These are phyloP conservation scores for Uria lomvia DNA, from an alignment of 2,113 vertebrate genomes.

Conservation along the genomic window DNA sequence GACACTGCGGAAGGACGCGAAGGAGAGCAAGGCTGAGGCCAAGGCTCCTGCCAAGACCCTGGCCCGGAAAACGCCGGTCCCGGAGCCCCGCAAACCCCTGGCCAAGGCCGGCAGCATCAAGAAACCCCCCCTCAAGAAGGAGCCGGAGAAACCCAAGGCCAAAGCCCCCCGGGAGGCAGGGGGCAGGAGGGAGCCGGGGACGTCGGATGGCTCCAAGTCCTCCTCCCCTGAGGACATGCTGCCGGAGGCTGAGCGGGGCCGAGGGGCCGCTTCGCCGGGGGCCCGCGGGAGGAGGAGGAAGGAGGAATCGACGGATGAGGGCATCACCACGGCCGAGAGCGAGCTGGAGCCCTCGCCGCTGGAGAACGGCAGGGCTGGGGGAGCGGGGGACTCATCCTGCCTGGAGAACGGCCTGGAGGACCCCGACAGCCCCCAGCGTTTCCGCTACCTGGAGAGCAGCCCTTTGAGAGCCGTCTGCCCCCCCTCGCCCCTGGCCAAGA, in stretches of 20 bases:
- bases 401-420: conserved; percentile 15
- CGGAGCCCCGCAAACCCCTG: not conserved
- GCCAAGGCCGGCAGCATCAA: conserved; percentile 52
- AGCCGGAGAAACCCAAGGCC: conserved; percentile 34
- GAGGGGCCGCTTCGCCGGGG: not conserved
- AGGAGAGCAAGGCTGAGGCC: conserved; percentile 72
- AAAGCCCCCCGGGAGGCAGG: not conserved
- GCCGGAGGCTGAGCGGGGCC: conserved; percentile 47
- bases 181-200: not conserved
- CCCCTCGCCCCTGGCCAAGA: conserved; percentile 72
- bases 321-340: conserved; percentile 35
- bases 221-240: conserved; percentile 69
- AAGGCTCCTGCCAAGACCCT: conserved; percentile 63
- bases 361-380: not conserved
- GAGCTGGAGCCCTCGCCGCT: not conserved
- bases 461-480: conserved; percentile 62
- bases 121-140: conserved; percentile 47
- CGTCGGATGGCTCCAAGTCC: conserved; percentile 41
- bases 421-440: conserved; percentile 70
- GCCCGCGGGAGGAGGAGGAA: not conserved
- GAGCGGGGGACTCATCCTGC: not conserved
- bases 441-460: conserved; percentile 56
- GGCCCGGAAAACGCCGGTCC: not conserved
- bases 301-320: conserved; percentile 11
- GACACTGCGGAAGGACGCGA: conserved; percentile 4